Evolutionary conservation across 2,888 invertebrate genomes (phyloP), one percentile per base, ranked within the genome.

Genomic region (Heliconius hortense): DNA sequence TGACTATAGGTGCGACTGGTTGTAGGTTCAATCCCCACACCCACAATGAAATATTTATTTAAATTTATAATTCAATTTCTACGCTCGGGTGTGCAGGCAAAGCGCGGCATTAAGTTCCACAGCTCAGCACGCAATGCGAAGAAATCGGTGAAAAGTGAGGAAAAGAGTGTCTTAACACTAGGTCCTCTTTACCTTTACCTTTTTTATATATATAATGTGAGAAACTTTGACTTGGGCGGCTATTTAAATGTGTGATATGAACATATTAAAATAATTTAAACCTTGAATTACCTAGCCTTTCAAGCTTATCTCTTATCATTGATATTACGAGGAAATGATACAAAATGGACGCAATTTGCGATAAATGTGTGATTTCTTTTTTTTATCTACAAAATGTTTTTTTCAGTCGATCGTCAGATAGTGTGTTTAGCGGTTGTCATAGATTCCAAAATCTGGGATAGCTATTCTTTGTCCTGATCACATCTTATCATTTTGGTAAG

Each of bases 341-440:
- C 79, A 84, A 88, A 88, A 88, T 87, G 84, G 83, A 88, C 85
- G 87, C 90, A 91, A 92, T 89, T 93, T 89, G 87, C 87, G 93
- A 93, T 93, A 93, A 92, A 86, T 84, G 82, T 86, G 83, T 86
- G 90, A 89, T 90, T 90, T 89, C 84, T 85, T 87, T 85, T 83
- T 84, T 84, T 90, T 90, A 92, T 93, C 92, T 86, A 82, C 80
- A 87, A 77, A 90, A 90, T 89, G 90, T 87, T 84, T 89, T 88
- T 89, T 92, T 91, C 91, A 93, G 92, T 93, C 91, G 89, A 93
- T 92, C 79, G 86, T 75, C 82, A 88, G 93, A 94, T 94, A 92
- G 91, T 87, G 82, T 80, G 77, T 82, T 82, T 79, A 87, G 81
- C 84, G 91, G 92, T 91, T 88, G 92, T 90, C 85, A 87, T 87